A percentile compares a stretch with the other conserved stretches of the same genome.
Conservation (phyloP, 1,140 invertebrate species). For the Ceratosolen solmsi region DNA sequence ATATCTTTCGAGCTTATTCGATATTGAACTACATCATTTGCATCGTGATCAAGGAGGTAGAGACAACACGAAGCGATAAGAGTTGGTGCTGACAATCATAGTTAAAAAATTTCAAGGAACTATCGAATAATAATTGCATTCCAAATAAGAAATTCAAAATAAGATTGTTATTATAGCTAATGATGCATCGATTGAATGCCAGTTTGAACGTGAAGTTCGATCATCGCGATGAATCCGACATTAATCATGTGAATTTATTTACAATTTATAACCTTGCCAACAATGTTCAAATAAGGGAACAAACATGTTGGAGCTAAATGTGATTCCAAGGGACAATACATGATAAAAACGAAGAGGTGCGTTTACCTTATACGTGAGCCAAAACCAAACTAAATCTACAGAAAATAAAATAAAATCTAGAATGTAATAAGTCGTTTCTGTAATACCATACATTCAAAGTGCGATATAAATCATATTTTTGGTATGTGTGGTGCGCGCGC, state of each 20-base stretch:
- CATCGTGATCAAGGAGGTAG: neutral
- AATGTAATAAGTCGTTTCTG: neutral
- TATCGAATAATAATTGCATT: too few relatives aligned
- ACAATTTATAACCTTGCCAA: too few relatives aligned
- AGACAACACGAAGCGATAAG: too few relatives aligned
- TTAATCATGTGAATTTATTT: too few relatives aligned
- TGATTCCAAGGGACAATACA: constrained; percentile 68
- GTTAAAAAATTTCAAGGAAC: too few relatives aligned
- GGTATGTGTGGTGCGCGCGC: neutral
- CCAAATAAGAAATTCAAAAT: too few relatives aligned
- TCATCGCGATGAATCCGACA: too few relatives aligned
- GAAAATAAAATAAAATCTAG: constrained; percentile 27
- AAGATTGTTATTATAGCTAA: too few relatives aligned
- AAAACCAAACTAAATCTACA: constrained; percentile 57
- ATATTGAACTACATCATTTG: neutral
- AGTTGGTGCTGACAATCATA: too few relatives aligned
- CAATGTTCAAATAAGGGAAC: neutral
- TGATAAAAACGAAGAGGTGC: constrained; percentile 66
- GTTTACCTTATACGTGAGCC: constrained; percentile 59
- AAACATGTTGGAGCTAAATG: neutral
- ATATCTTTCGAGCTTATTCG: too few relatives aligned
- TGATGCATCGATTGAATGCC: too few relatives aligned
- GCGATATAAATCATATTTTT: constrained; percentile 13
- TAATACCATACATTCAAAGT: constrained; percentile 15
- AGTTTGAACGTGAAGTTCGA: too few relatives aligned